Evolutionary conservation across 2,113 vertebrate genomes (phyloP).

Genomic region (Rhabdornis inornatus): DNA sequence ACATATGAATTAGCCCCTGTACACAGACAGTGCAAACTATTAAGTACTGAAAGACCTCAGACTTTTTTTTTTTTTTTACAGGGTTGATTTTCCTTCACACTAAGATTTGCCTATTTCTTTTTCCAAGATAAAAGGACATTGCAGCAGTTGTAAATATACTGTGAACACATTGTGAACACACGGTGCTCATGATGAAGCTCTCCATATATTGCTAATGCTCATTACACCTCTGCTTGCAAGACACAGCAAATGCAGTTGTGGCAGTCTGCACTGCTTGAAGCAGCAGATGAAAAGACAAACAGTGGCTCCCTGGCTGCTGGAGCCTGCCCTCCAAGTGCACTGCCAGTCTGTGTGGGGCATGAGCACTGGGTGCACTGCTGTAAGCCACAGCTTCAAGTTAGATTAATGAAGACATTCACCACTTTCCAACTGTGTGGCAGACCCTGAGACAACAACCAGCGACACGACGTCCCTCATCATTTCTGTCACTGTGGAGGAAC

Average conservation of each 20-base stretch:
- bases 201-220: not conserved
- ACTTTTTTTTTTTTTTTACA: not conserved
- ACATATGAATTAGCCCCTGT: not conserved
- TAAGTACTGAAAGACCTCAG: not conserved
- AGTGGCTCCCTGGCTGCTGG: not conserved
- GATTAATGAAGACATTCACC: not conserved
- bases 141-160: not conserved
- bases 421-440: rapidly evolving
- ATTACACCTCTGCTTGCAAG: not conserved
- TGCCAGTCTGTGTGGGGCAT: rapidly evolving
- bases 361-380: not conserved
- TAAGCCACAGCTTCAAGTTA: not conserved
- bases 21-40: not conserved
- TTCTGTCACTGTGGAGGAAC: not conserved
- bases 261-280: not conserved
- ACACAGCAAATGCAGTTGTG: not conserved
- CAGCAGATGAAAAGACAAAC: not conserved
- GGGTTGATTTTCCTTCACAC: not conserved
- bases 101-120: not conserved
- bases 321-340: not conserved
- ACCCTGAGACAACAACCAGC: not conserved
- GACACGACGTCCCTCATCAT: not conserved
- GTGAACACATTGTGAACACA: not conserved
- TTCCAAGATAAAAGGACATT: not conserved
- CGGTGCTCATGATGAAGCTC: not conserved